Conservation (phyloP, 2,113 vertebrate genomes). For the Myotis yumanensis region DNA sequence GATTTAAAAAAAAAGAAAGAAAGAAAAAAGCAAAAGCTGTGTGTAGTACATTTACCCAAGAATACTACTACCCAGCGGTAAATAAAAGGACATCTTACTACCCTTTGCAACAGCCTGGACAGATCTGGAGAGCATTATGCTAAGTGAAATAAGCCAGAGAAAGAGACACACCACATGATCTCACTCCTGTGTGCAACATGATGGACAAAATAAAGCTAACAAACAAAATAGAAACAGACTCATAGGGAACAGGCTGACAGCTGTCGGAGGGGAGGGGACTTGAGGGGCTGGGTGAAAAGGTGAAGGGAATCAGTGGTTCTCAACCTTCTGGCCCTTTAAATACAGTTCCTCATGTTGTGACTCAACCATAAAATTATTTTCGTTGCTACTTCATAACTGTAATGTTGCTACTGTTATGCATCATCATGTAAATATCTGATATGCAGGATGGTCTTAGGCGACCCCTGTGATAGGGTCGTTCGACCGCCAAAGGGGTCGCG, state of each 20-base stretch:
- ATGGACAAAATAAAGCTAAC: neutral
- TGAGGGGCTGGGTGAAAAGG: neutral
- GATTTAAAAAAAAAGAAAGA: neutral
- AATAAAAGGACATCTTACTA: neutral
- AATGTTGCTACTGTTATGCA: no score
- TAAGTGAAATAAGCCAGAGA: neutral
- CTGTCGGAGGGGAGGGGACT: neutral
- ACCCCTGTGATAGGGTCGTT: no score
- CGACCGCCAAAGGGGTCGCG: no score
- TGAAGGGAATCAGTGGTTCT: neutral
- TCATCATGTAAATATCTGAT: no score
- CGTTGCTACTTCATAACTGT: no score
- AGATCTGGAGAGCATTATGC: no score
- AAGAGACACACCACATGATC: neutral
- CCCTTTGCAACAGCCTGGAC: neutral
- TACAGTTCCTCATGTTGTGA: no score
- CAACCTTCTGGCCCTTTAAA: no score
- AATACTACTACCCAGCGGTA: neutral
- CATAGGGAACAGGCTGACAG: neutral
- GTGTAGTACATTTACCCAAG: neutral
- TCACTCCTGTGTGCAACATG: neutral
- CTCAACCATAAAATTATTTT: no score
- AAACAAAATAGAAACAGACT: neutral
- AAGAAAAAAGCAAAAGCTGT: neutral
- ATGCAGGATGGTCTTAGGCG: no score